Evolutionary conservation across 1,140 invertebrate species (phyloP).

Genomic region (Wiebesia pumilae): DNA sequence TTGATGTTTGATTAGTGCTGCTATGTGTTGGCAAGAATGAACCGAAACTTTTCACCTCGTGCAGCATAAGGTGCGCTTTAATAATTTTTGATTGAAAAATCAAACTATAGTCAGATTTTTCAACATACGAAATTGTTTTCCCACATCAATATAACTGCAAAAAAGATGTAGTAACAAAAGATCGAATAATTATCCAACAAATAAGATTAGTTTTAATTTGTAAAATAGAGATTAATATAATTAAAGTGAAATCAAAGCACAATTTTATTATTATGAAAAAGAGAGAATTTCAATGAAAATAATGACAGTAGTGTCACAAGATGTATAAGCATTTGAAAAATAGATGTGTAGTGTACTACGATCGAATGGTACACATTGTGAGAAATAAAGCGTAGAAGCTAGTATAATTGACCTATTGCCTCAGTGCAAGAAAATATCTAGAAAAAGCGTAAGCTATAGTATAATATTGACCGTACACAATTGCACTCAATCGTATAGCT

Average conservation of each 20-base stretch:
- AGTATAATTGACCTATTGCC: conserved; percentile 39
- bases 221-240: not conserved
- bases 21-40: too few relatives aligned
- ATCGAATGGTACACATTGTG: not conserved
- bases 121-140: not conserved
- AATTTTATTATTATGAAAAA: not conserved
- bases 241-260: not conserved
- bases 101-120: not conserved
- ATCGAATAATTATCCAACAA: not conserved
- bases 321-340: not conserved
- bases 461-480: conserved; percentile 12
- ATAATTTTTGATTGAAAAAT: not conserved
- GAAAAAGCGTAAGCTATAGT: not conserved
- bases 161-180: too few relatives aligned
- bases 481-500: conserved; percentile 1
- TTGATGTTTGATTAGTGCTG: too few relatives aligned
- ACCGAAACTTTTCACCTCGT: too few relatives aligned
- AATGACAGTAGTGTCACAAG: not conserved
- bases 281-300: not conserved
- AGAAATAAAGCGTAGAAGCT: conserved; percentile 23
- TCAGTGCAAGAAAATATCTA: conserved; percentile 27
- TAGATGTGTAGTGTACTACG: conserved; percentile 19
- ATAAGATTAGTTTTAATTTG: not conserved
- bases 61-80: not conserved
- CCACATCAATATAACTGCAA: not conserved